phyloP scores from a whole-genome alignment of 2,888 invertebrate species.

The Stenodera caucasica region DNA sequence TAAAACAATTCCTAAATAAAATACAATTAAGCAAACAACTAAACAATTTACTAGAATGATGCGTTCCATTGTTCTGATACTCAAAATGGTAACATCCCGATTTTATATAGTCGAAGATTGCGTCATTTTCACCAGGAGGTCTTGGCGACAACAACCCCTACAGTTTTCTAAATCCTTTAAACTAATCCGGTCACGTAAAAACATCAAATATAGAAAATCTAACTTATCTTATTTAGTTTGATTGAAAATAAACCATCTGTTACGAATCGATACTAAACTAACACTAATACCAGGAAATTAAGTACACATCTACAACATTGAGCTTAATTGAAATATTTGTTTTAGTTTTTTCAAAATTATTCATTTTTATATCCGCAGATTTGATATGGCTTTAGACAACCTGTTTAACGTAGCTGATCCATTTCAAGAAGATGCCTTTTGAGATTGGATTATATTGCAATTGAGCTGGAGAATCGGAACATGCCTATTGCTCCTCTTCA shows the following conservation, averaged over 20 bases:
- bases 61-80: slow-evolving; percentile 39
- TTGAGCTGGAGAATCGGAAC: no score
- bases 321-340: no score
- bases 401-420: no score
- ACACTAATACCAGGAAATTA: no score
- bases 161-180: slow-evolving; percentile 38
- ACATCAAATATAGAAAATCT: slow-evolving; percentile 9
- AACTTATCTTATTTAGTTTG: slow-evolving; percentile 14
- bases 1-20: slow-evolving; percentile 11
- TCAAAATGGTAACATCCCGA: slow-evolving; percentile 11
- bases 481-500: no score
- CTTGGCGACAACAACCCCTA: slow-evolving; percentile 47
- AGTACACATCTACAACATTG: no score
- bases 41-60: slow-evolving; percentile 35
- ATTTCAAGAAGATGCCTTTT: no score
- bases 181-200: slow-evolving; percentile 32
- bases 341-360: no score
- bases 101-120: slow-evolving; percentile 39
- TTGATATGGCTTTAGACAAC: no score
- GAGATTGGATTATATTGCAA: no score
- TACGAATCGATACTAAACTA: no score
- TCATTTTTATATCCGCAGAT: no score
- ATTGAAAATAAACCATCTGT: not conserved
- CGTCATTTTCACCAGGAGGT: slow-evolving; percentile 41
- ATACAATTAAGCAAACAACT: slow-evolving; percentile 25